Conservation (phyloP, 1,140 invertebrate species). For the Brachionus koreanus region DNA sequence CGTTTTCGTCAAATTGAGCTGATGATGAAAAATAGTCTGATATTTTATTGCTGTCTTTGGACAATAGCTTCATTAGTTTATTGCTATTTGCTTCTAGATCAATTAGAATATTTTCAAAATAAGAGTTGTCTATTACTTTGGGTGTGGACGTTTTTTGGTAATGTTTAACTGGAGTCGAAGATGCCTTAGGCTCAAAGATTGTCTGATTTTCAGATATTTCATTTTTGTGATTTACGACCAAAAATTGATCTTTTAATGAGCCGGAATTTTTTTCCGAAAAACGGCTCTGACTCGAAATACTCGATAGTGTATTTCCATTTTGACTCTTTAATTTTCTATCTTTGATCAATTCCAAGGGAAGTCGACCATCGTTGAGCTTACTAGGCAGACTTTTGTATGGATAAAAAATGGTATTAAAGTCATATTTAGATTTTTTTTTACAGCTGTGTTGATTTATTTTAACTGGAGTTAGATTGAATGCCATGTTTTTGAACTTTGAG, state of each 20-base stretch:
- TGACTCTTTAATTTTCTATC: not conserved
- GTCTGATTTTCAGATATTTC: not conserved
- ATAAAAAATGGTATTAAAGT: slow-evolving; percentile 17
- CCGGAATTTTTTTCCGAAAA: not conserved
- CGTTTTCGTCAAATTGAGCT: slow-evolving; percentile 15
- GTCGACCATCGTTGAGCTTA: not conserved
- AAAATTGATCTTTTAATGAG: slow-evolving; percentile 14
- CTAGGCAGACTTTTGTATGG: not conserved
- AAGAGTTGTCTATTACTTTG: slow-evolving; percentile 21
- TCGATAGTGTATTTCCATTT: not conserved
- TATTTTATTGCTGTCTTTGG: slow-evolving; percentile 19
- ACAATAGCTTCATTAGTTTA: not conserved
- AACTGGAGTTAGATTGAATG: slow-evolving; percentile 15
- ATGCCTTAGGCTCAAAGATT: slow-evolving; percentile 20
- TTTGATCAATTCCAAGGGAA: no score
- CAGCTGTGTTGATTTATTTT: not conserved
- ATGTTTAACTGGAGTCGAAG: not conserved
- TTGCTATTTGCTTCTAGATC: slow-evolving; percentile 2
- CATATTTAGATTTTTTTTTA: not conserved
- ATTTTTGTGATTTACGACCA: slow-evolving; percentile 22
- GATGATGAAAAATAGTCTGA: slow-evolving; percentile 29
- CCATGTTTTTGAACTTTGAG: not conserved
- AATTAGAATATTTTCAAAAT: slow-evolving; percentile 36
- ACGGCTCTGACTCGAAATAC: not conserved
- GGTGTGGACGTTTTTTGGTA: slow-evolving; percentile 9